Base-by-base conservation (phyloP, 2,113 vertebrate genomes). In the Martes martes region DNA sequence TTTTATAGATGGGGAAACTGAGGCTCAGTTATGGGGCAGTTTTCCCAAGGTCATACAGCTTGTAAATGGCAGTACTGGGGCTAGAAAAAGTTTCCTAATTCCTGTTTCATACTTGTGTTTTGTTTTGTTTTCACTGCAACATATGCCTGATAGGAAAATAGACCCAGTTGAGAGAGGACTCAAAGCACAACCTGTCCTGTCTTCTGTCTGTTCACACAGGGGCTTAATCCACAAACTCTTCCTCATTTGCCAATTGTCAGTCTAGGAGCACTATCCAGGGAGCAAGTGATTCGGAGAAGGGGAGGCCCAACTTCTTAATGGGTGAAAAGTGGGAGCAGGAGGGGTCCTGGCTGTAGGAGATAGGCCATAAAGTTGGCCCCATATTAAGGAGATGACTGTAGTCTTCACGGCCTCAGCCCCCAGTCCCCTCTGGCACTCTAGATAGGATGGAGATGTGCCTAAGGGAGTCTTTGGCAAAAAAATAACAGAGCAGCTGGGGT, bases 1-100 rank as follows among this genome's bases (percentile, higher is more conserved):
- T 94, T 96, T 97, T 93, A 89, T 33, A 85, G 57, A 91, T 85
- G 39, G 24, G 71, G 65, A 96, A 97, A 97, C 76, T 96, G 97
- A 96, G 94, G 84, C 91, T 95, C 33, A 84, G 55, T 16, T 21
- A 83, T 65, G 86, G 47, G 80, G 24, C 69, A 59, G 1, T 94
- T 97, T 97, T 86, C 76, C 87, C 21, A 63, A 63, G 28, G 45
- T 89, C 57, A 89, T 85, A 36, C 11, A 71, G 28, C 63, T 91
- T 87, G 31, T 90, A 80, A 61, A 61, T 88, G 90, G 33, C n/a
- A 31, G 36, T 89, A 8, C 74, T 65, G 61, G 26, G 42, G 31
- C 85, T 93, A 92, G 85, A 81, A 84, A 95, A 47, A 19, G 36
- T 65, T 57, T 93, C 63, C 79, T 91, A 67, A 59, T 82, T 91